These are phyloP conservation scores for Bombus cullumanus DNA, from an alignment of 1,140 invertebrate species.

Conservation along the genomic window DNA sequence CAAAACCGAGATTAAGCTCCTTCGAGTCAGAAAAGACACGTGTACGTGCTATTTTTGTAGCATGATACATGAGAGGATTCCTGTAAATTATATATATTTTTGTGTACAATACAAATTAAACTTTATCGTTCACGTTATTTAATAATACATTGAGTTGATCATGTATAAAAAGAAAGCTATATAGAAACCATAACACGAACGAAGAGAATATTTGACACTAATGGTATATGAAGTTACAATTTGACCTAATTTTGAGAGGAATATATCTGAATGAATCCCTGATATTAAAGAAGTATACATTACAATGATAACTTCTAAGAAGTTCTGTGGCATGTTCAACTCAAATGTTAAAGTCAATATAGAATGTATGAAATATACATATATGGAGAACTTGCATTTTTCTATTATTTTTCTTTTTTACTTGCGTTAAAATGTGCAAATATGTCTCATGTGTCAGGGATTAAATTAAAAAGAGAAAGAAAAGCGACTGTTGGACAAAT, in stretches of 20 bases:
- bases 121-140: slow-evolving; percentile 28
- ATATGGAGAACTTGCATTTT: neutral
- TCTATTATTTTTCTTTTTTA: neutral
- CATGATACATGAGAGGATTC: slow-evolving; percentile 15
- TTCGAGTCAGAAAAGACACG: slow-evolving; percentile 18
- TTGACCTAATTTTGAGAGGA: neutral
- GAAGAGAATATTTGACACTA: neutral
- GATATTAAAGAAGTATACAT: neutral
- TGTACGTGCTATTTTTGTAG: slow-evolving; percentile 27
- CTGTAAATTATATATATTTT: slow-evolving; percentile 53
- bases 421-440: slow-evolving; percentile 1
- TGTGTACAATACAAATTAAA: slow-evolving; percentile 45
- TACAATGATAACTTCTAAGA: slow-evolving; percentile 13
- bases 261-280: neutral
- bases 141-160: slow-evolving; percentile 21
- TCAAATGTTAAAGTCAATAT: slow-evolving; percentile 14
- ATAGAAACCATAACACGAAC: neutral
- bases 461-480: neutral
- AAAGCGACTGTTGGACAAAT: neutral
- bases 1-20: slow-evolving; percentile 10
- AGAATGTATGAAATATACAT: slow-evolving; percentile 10
- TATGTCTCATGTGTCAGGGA: neutral
- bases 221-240: neutral
- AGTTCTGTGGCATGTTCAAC: slow-evolving; percentile 11
- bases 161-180: neutral